These are phyloP conservation scores for Acanthurus lineatus DNA, from an alignment of 2,797 vertebrate species.

Conservation along the genomic window DNA sequence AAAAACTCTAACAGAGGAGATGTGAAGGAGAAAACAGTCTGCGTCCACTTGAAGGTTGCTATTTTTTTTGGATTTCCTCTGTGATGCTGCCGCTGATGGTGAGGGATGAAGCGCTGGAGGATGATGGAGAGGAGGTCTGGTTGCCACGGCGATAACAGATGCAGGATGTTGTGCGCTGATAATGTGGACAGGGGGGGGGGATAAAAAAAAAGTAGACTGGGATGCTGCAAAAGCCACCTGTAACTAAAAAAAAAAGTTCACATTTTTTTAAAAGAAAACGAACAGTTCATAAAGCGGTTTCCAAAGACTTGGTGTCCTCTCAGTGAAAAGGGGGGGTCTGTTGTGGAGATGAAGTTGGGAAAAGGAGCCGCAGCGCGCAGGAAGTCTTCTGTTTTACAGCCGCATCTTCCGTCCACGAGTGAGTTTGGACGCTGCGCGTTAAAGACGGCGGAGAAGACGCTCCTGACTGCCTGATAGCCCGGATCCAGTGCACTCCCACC, in stretches of 20 bases:
- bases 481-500: slow-evolving; percentile 41
- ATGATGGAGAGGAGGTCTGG: slow-evolving; percentile 58
- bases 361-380: not conserved
- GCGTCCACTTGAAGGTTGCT: slow-evolving; percentile 12
- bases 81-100: slow-evolving; percentile 38
- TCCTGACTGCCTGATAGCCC: slow-evolving; percentile 21
- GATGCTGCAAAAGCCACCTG: not conserved
- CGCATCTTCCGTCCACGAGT: slow-evolving; percentile 1
- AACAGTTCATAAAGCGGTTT: not conserved
- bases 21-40: not conserved
- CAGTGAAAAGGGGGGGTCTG: not conserved
- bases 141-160: slow-evolving; percentile 78
- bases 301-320: not conserved
- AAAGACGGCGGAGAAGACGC: slow-evolving; percentile 47
- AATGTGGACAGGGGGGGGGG: not conserved
- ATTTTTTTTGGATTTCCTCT: not conserved
- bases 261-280: not conserved
- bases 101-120: slow-evolving; percentile 36
- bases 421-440: slow-evolving; percentile 32
- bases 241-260: not conserved
- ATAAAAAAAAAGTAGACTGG: slow-evolving; percentile 29
- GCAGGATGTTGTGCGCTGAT: slow-evolving; percentile 55
- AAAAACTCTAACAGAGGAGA: not conserved
- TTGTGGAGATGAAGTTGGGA: slow-evolving; percentile 43
- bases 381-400: slow-evolving; percentile 12